Base-by-base conservation (phyloP, 2,113 vertebrate species). In the Eulemur macaco region DNA sequence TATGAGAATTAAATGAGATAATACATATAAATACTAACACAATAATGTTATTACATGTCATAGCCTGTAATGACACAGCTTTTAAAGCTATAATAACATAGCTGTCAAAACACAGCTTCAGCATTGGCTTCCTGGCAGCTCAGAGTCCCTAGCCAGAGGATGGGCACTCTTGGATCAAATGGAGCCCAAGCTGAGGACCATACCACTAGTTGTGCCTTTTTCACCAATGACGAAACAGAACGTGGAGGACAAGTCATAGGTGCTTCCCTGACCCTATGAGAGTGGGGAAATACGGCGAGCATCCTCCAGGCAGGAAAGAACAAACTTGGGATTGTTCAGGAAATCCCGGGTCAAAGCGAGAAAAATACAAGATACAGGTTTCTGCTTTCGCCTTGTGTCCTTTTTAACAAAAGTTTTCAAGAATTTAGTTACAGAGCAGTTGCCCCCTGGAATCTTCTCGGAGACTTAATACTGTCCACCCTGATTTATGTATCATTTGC, bases 401-500 rank as follows among this genome's bases (percentile, higher is more conserved):
- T 89, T 54, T 85, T 74, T 66, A 77, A 86, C 18, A 56, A 15
- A 66, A 23, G 20, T 83, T 78, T 60, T 68, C 27, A 92, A 87
- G 56, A 60, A 37, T 82, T 81, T 27, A 50, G 27, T 54, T 82
- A 66, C 82, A 68, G 63, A 94, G 34, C 73, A 69, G 8, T 78
- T 84, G 58, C 31, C 37, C 56, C 14, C 31, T 52, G 15, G 42
- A 45, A 94, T 95, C 94, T 96, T 74, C 45, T 56, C 85, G 58
- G 88, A 1, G 1, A 85, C 45, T 42, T 91, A 45, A 20, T 73
- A 47, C 88, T 94, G 63, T 68, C 37, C 34, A 27, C 31, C 7
- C 58, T 73, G 76, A 85, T 96, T 92, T 84, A 77, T 66, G 54
- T 71, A 27, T 89, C 47, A 8, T 89, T 84, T 92, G 89, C 80